Evolutionary conservation across 2,113 vertebrate genomes (phyloP), one percentile per base, ranked within the genome.

Genomic region (Chitala chitala): DNA sequence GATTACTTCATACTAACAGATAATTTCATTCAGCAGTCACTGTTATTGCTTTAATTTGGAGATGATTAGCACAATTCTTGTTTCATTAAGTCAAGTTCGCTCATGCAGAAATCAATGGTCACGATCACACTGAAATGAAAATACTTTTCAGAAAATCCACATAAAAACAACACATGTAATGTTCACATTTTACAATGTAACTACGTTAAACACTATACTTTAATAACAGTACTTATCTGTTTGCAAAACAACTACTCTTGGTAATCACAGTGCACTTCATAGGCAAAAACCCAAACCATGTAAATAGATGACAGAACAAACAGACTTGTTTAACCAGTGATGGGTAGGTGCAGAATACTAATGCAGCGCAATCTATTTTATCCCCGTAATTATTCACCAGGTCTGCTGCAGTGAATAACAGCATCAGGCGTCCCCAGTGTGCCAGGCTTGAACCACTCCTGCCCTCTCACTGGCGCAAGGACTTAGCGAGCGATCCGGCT

Each of bases 321-420:
- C 17, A 64, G 56, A 44, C 31, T 48, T 15, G 24, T 26, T 36
- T 22, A 50, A 50, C 26, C 29, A 31, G 56, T 12, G 29, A 50
- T 46, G 56, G 71, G 26, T 13, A 73, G 58, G 46, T 12, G 8
- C 15, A 50, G 71, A 73, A 73, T 63, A 63, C 72, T 61, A 73
- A 51, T 64, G 20, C 29, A 24, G 42, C 3, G 26, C 44, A 33
- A 63, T 73, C 20, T 44, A 58, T 64, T 73, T 73, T 51, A 36
- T 73, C 55, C 46, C 6, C 31, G 22, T 48, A 73, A 73, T 63
- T 73, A 73, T 73, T 63, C 58, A 26, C 20, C 58, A 73, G 44
- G 31, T 64, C 44, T 64, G 8, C 58, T 20, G 44, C 31, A 33
- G 12, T 24, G 40, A 59, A 38, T 51, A 64, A 64, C 44, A 36